Base-by-base conservation (phyloP, 2,797 vertebrate species). In the Melanotaenia trifasciata region DNA sequence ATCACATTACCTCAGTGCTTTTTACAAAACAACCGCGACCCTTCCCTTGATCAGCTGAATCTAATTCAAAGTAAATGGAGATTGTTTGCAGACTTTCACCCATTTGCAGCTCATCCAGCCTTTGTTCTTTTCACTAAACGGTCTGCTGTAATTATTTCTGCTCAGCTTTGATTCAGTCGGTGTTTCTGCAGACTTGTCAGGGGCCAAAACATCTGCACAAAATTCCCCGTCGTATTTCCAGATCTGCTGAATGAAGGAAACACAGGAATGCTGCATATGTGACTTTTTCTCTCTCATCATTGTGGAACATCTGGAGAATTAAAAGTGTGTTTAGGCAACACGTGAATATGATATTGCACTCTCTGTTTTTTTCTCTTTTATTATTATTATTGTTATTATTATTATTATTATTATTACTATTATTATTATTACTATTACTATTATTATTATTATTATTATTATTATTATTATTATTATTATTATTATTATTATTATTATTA, bases 211-310 rank as follows among this genome's bases (percentile, higher is more conserved):
- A 38, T 38, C 36, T 38, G 36, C 14, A 45, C 14, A 13, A 45
- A 5, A 1, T 1, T 36, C 16, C 16, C 40, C 5, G 40, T 18
- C 12, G 14, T 22, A 18, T 28, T 73, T 66, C 76, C 18, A 71
- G 22, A 86, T 78, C 47, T 84, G 85, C 85, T 87, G 82, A 83
- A 84, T 76, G 70, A 80, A 88, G 76, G 80, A 81, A 74, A 76
- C 69, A 28, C 1, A 70, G 64, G 81, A 87, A 78, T 51, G 81
- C 86, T 83, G 86, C 78, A 84, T 80, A 84, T 75, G 80, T 76
- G 67, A 69, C 87, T 22, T 8, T n/a, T n/a, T 50, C 47, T 50
- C 47, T 50, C 20, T n/a, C 20, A 3, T 22, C n/a, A 22, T 50
- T 9, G n/a, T 50, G 47, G 7, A 9, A 22, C 20, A n/a, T n/a